Evolutionary conservation across 2,888 invertebrate species (phyloP).

Genomic region (Busseola fusca): DNA sequence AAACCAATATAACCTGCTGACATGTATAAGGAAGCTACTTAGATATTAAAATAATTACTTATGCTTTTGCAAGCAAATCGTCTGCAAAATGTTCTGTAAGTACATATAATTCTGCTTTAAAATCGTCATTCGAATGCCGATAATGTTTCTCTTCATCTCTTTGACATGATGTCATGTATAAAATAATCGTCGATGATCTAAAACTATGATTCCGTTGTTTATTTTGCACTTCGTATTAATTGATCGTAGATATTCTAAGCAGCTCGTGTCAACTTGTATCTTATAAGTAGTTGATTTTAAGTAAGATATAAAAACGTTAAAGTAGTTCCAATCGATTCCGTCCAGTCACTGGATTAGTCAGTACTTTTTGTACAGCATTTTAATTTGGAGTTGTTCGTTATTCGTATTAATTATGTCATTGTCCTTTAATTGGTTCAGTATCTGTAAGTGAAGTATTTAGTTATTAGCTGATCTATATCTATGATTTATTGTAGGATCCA

Average conservation of each 20-base stretch:
- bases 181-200: constrained; percentile 55
- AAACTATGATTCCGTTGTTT: constrained; percentile 53
- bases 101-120: constrained; percentile 29
- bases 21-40: constrained; percentile 25
- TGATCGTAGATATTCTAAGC: constrained; percentile 41
- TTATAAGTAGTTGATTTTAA: constrained; percentile 12
- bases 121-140: constrained; percentile 29
- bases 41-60: constrained; percentile 36
- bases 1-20: constrained; percentile 18
- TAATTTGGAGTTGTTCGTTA: constrained; percentile 13
- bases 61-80: constrained; percentile 48
- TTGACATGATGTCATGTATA: constrained; percentile 60
- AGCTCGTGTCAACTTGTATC: constrained; percentile 24
- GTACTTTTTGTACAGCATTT: constrained; percentile 24
- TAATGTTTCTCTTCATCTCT: constrained; percentile 42
- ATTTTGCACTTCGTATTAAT: constrained; percentile 37
- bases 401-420: constrained; percentile 16
- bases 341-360: constrained; percentile 23
- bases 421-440: constrained; percentile 10
- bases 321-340: constrained; percentile 3
- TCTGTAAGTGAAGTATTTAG: not conserved
- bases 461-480: not conserved
- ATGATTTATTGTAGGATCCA: not conserved
- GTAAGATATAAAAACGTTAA: constrained; percentile 16
- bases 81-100: constrained; percentile 19